Evolutionary conservation across 2,888 invertebrate species (phyloP).

Genomic region (Anorthoa munda): DNA sequence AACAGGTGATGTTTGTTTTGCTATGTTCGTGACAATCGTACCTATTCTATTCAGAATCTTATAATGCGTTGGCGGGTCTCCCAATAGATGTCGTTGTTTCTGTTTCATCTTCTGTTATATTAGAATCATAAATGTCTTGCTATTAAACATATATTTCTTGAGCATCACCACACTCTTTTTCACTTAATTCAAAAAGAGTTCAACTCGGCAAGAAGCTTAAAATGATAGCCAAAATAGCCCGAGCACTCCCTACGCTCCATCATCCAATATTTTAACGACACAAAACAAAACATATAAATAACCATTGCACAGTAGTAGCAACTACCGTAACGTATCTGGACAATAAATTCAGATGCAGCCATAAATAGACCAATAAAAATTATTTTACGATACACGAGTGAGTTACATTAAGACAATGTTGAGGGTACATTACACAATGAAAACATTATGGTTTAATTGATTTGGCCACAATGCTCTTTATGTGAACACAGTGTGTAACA

Average conservation of each 20-base stretch:
- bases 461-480: constrained; percentile 88
- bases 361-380: constrained; percentile 90
- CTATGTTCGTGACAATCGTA: constrained; percentile 57
- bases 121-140: neutral
- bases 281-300: constrained; percentile 81
- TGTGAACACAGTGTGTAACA: constrained; percentile 76
- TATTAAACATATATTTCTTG: neutral
- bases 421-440: constrained; percentile 86
- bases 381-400: constrained; percentile 87
- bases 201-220: constrained; percentile 10
- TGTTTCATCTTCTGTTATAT: neutral
- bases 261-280: constrained; percentile 69
- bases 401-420: constrained; percentile 90
- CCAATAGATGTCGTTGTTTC: neutral
- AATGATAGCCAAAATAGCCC: constrained; percentile 36
- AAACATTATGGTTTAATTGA: constrained; percentile 90
- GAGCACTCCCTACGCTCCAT: constrained; percentile 29
- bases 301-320: constrained; percentile 77
- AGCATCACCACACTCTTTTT: neutral
- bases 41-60: constrained; percentile 19
- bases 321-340: constrained; percentile 88
- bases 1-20: constrained; percentile 81
- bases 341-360: constrained; percentile 85
- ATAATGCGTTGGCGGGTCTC: neutral
- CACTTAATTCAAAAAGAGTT: constrained; percentile 7